A percentile compares a stretch with the other conserved stretches of the same genome.
Conservation (phyloP, 2,797 vertebrate species). For the Brachyalestes nurse region DNA sequence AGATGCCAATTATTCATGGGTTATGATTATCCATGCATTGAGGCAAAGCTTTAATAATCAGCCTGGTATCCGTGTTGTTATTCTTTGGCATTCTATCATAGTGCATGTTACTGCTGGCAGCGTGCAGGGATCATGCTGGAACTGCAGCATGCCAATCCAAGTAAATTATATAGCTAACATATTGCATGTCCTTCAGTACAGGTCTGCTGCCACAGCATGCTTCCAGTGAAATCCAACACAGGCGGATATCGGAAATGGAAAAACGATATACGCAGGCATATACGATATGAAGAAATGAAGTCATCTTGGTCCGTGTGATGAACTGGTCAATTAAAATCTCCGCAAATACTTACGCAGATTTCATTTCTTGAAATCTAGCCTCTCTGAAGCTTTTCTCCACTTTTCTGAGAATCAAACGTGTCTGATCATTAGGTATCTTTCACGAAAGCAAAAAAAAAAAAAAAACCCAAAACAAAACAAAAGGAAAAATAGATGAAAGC, state of each 20-base stretch:
- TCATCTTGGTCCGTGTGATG: constrained; percentile 1
- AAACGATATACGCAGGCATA: not conserved
- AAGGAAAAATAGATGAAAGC: constrained; percentile 54
- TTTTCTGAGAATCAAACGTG: not conserved
- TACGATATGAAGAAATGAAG: not conserved
- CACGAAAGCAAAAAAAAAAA: not conserved
- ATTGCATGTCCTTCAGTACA: constrained; percentile 25
- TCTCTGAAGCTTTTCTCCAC: constrained; percentile 4
- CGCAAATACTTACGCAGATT: not conserved
- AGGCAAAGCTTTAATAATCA: constrained; percentile 14
- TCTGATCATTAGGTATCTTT: constrained; percentile 46
- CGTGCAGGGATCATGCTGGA: constrained; percentile 39
- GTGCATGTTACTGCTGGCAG: constrained; percentile 16
- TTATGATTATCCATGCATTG: constrained; percentile 13
- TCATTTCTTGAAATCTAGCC: not conserved
- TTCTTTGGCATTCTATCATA: constrained; percentile 14
- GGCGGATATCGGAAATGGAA: constrained; percentile 9
- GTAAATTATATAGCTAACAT: constrained; percentile 40
- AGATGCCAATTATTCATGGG: constrained; percentile 9
- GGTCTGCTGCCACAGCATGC: constrained; percentile 13
- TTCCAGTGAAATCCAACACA: constrained; percentile 3
- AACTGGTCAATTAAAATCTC: constrained; percentile 6
- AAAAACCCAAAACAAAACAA: constrained; percentile 5
- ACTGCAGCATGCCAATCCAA: constrained; percentile 18
- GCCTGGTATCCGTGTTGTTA: constrained; percentile 13